A percentile compares a stretch with the other conserved stretches of the same genome.
Conservation (phyloP, 2,113 vertebrate species). For the Hippolais icterina region DNA sequence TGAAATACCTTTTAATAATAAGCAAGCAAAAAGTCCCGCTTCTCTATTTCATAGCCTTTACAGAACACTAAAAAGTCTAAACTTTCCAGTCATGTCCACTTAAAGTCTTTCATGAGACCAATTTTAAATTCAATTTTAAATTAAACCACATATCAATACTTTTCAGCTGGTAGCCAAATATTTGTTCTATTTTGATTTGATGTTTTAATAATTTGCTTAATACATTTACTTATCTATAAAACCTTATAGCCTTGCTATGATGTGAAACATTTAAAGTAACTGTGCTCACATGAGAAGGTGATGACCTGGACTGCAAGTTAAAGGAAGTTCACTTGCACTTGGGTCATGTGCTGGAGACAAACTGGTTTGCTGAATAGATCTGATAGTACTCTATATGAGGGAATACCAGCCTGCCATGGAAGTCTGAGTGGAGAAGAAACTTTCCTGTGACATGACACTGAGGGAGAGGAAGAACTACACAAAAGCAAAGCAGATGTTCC, state of each 20-base stretch:
- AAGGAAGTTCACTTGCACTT: background rate
- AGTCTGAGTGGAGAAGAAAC: background rate
- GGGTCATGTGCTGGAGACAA: background rate
- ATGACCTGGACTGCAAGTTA: background rate
- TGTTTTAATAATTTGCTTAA: background rate
- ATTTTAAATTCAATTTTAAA: background rate
- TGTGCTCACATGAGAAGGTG: background rate
- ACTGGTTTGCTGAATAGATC: background rate
- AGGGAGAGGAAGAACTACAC: background rate
- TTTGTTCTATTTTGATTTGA: background rate
- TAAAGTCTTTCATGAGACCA: background rate
- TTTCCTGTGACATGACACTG: accelerated
- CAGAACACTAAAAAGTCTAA: background rate
- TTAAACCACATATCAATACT: background rate
- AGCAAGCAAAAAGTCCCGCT: background rate
- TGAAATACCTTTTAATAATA: background rate
- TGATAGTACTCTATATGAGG: background rate
- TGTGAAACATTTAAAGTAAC: background rate
- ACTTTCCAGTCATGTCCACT: background rate
- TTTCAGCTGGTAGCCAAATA: background rate
- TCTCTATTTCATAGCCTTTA: background rate
- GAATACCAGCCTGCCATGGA: background rate
- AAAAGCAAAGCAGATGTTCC: background rate
- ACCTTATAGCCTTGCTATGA: background rate
- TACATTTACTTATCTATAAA: background rate